Percentiles rank a stretch among this genome's conserved stretches.
Evolutionary conservation across 1,140 invertebrate species (phyloP).

Genomic region (Asobara japonica): DNA sequence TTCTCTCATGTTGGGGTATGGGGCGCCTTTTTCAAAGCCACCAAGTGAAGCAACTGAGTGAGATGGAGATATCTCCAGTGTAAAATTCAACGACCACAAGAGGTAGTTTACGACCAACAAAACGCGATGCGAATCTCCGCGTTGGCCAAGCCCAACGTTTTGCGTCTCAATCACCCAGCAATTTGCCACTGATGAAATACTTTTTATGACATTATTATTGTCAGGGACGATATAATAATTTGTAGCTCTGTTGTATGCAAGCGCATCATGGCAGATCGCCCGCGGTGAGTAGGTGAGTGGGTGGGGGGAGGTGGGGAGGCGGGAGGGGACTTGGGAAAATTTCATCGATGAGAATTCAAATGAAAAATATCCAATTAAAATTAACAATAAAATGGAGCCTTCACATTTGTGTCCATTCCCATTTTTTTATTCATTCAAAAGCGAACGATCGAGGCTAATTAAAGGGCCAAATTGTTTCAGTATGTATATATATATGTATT

Average conservation of each 20-base stretch:
- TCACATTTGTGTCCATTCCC: no score
- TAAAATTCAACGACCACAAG: constrained; percentile 30
- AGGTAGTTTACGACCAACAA: constrained; percentile 51
- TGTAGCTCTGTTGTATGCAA: constrained; percentile 1
- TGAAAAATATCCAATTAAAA: no score
- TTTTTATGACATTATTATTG: constrained; percentile 31
- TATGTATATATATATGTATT: no score
- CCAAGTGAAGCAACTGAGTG: background rate
- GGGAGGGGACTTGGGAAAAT: background rate
- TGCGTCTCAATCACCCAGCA: constrained; percentile 36
- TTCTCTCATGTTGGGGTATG: background rate
- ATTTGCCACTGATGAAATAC: constrained; percentile 46
- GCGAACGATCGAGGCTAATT: no score
- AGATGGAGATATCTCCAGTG: constrained; percentile 38
- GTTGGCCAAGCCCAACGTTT: constrained; percentile 24
- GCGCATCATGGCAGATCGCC: background rate
- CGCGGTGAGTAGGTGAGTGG: background rate
- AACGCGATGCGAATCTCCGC: constrained; percentile 37
- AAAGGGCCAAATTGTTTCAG: no score
- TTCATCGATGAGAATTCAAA: background rate
- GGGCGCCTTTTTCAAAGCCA: background rate
- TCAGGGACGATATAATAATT: constrained; percentile 20
- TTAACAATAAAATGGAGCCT: no score
- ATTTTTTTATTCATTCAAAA: no score
- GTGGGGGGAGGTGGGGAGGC: background rate